Percentiles rank a stretch among this genome's conserved stretches.
These are phyloP conservation scores for Ara ararauna DNA, from an alignment of 2,797 vertebrate genomes.

Conservation along the genomic window DNA sequence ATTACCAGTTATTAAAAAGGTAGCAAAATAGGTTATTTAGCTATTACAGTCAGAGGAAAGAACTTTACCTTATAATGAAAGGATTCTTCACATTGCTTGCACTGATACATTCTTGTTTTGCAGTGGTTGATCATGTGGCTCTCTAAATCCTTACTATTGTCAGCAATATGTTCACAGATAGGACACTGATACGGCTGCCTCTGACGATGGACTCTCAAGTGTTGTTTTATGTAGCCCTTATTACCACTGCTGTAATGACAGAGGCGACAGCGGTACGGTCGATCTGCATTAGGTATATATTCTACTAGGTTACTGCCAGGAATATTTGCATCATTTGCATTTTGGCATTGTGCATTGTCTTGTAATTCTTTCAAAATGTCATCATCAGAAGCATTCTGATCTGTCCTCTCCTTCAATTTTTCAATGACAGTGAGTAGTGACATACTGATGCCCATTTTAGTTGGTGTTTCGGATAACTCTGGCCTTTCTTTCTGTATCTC, in stretches of 20 bases:
- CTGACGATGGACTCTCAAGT: constrained; percentile 93
- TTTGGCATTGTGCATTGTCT: constrained; percentile 91
- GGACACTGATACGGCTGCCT: constrained; percentile 95
- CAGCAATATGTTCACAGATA: constrained; percentile 93
- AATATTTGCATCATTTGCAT: constrained; percentile 42
- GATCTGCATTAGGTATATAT: constrained; percentile 85
- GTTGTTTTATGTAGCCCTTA: constrained; percentile 97
- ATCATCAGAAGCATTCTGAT: constrained; percentile 94
- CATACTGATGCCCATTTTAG: constrained; percentile 94
- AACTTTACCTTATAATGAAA: constrained; percentile 94
- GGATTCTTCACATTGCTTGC: constrained; percentile 88
- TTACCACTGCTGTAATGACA: constrained; percentile 95
- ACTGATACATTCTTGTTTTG: constrained; percentile 91
- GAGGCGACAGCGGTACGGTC: constrained; percentile 92
- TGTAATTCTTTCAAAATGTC: constrained; percentile 95
- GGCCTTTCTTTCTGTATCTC: constrained; percentile 80
- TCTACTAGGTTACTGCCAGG: constrained; percentile 85
- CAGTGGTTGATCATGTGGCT: constrained; percentile 97
- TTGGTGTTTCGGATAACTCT: constrained; percentile 81
- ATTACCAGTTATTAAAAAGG: not conserved
- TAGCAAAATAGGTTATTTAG: not conserved
- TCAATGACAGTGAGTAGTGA: constrained; percentile 97
- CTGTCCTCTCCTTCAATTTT: constrained; percentile 91
- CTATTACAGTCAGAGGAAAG: not conserved
- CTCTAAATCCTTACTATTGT: constrained; percentile 91